Evolutionary conservation across 1,140 invertebrate genomes (phyloP).

Genomic region (Rhizoglyphus robini): DNA sequence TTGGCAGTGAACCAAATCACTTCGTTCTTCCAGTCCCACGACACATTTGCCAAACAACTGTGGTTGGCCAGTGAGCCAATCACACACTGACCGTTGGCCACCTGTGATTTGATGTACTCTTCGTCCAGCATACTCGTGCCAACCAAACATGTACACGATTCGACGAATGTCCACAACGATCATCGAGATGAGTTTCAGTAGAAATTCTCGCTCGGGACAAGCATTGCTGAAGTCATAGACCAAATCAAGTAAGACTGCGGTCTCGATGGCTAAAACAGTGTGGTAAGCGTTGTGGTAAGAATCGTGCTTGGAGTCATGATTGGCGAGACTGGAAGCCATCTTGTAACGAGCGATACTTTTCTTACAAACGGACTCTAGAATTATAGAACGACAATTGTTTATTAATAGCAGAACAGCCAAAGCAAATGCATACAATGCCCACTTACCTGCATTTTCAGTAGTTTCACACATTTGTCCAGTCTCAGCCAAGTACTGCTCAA

Average conservation of each 20-base stretch:
- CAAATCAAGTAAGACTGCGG: background rate
- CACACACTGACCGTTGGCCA: background rate
- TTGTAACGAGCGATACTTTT: background rate
- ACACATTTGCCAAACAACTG: background rate
- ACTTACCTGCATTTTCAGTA: background rate
- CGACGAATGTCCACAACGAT: background rate
- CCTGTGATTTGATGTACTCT: background rate
- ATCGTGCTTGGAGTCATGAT: background rate
- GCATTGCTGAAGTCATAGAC: background rate
- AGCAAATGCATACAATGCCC: background rate
- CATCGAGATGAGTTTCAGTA: background rate
- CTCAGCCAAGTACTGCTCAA: too few relatives aligned
- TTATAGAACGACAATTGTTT: background rate
- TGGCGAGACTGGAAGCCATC: too few relatives aligned
- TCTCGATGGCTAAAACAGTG: background rate
- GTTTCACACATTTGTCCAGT: too few relatives aligned
- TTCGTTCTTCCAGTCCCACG: background rate
- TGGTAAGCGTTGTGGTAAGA: background rate
- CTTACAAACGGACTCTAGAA: background rate
- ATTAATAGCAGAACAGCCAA: background rate
- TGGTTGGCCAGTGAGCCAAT: background rate
- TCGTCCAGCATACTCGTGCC: slow-evolving; percentile 5
- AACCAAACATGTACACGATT: slow-evolving; percentile 1
- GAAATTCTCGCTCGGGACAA: background rate
- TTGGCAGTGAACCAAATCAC: background rate